Base-by-base conservation (phyloP, 2,113 vertebrate genomes). In the Rhynchopsitta pachyrhyncha region DNA sequence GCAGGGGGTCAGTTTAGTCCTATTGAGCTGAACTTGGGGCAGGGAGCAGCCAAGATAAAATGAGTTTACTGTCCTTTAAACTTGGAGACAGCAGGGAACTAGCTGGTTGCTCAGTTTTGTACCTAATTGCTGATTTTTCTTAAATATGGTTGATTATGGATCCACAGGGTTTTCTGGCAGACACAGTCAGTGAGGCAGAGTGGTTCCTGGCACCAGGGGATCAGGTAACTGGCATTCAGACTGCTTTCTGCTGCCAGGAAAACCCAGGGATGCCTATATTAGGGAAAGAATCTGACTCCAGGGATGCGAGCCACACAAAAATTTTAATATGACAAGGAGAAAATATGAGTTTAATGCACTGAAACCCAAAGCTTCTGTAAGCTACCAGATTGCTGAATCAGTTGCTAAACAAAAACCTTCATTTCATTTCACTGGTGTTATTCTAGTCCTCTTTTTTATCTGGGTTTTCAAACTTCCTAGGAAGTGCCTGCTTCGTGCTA, bases 291-390 rank as follows among this genome's bases (percentile, higher is more conserved):
- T 90, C 69, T 94, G 80, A 79, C 77, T 84, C 57, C 22, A 19
- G 74, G 52, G 77, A 84, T 68, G 49, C 0, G 0, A 96, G 91
- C 81, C 63, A 82, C 2, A 3, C 68, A 52, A 86, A 92, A 92
- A 89, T 90, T 93, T 92, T 93, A 79, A 82, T 95, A 94, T 76
- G 77, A 95, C 92, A 93, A 69, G 81, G 49, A 89, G 66, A 92
- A 97, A 96, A 96, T 96, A 96, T 69, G 93, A 91, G 86, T 86
- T 93, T 91, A 92, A 93, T 92, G 91, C 84, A 87, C 88, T 62
- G 81, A 92, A 95, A 91, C 25, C 63, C 92, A 92, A 93, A 94
- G 62, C 73, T 86, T 86, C 53, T 89, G 57, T 89, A 93, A 94
- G 44, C 86, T 55, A 86, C 71, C 37, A 29, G 62, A 92, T 77